Evolutionary conservation across 64 coral and sea anemone genomes (phyloP).

Genomic region (Montipora sp.): DNA sequence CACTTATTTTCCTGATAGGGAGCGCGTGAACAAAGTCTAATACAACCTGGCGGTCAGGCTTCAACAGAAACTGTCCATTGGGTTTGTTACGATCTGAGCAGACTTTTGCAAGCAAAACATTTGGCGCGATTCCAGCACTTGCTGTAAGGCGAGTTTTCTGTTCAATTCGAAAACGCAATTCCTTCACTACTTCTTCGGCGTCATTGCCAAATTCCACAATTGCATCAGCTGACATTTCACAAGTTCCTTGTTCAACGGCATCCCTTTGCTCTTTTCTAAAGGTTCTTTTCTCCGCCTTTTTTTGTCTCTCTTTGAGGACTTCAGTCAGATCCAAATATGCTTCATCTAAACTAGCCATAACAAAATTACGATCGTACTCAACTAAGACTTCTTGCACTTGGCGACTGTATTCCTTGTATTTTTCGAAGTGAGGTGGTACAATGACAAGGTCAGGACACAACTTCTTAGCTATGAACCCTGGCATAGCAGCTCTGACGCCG

Average conservation of each 20-base stretch:
- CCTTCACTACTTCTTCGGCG: constrained; percentile 87
- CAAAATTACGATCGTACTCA: constrained; percentile 87
- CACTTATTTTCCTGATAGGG: constrained; percentile 86
- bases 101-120: constrained; percentile 88
- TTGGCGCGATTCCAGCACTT: constrained; percentile 96
- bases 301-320: constrained; percentile 67
- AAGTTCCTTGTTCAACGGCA: neutral
- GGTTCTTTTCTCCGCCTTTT: constrained; percentile 24
- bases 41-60: constrained; percentile 56
- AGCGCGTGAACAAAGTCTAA: constrained; percentile 75
- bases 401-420: constrained; percentile 78
- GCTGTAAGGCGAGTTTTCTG: constrained; percentile 90
- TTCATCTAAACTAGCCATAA: constrained; percentile 92
- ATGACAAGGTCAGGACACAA: constrained; percentile 90
- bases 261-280: constrained; percentile 29
- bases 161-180: constrained; percentile 90
- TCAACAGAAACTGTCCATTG: constrained; percentile 89
- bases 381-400: constrained; percentile 79
- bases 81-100: constrained; percentile 97
- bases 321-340: constrained; percentile 98
- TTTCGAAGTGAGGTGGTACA: constrained; percentile 82
- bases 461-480: constrained; percentile 98
- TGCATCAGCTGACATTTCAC: neutral
- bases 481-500: constrained; percentile 96
- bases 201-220: constrained; percentile 63